Conservation (phyloP, 2,797 vertebrate genomes). For the Gouania willdenowi region DNA sequence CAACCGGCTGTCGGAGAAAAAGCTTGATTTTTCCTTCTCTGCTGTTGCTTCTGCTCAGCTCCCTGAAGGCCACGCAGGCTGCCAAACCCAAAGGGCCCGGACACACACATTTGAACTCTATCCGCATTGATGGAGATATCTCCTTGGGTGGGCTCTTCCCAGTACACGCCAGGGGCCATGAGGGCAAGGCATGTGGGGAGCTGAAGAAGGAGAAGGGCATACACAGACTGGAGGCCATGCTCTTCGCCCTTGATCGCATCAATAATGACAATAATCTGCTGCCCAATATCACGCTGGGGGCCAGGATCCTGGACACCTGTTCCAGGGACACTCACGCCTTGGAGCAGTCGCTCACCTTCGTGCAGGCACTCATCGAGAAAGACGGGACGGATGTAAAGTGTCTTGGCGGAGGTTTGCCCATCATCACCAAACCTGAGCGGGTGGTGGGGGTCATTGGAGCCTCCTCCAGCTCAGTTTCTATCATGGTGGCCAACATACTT, state of each 20-base stretch:
- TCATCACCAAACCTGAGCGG: conserved; percentile 94
- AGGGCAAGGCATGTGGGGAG: conserved; percentile 94
- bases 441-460: conserved; percentile 96
- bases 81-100: conserved; percentile 85
- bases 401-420: conserved; percentile 87
- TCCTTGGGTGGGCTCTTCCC: conserved; percentile 96
- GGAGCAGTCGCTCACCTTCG: conserved; percentile 97
- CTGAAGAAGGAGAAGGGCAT: conserved; percentile 98
- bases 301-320: conserved; percentile 95
- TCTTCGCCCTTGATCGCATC: conserved; percentile 96
- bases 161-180: conserved; percentile 88
- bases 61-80: conserved; percentile 67
- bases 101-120: conserved; percentile 94
- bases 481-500: conserved; percentile 99
- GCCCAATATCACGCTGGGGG: conserved; percentile 96
- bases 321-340: conserved; percentile 95
- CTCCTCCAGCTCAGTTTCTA: conserved; percentile 96
- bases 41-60: conserved; percentile 62
- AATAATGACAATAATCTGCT: conserved; percentile 96
- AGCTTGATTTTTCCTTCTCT: conserved; percentile 46
- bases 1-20: conserved; percentile 30
- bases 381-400: conserved; percentile 95
- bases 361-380: conserved; percentile 96
- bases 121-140: conserved; percentile 96
- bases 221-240: conserved; percentile 96